A percentile compares a stretch with the other conserved stretches of the same genome.
These are phyloP conservation scores for Thomomys bottae DNA, from an alignment of 2,113 vertebrate genomes.

Conservation along the genomic window DNA sequence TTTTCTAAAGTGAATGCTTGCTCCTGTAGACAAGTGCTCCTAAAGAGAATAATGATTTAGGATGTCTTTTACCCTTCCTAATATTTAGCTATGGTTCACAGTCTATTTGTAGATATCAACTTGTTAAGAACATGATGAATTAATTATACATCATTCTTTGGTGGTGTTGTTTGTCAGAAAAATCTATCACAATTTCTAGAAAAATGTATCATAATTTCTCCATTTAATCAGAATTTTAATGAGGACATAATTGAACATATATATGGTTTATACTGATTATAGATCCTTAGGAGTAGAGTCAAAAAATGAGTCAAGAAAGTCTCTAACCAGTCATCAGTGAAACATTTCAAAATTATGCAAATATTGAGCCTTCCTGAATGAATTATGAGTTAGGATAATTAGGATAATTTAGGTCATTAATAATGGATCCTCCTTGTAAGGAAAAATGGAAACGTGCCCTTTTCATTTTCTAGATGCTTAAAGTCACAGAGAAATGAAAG, in stretches of 20 bases:
- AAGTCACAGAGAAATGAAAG: background rate
- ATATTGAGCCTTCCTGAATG: background rate
- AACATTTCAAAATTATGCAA: background rate
- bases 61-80: background rate
- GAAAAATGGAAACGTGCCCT: background rate
- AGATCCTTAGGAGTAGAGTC: background rate
- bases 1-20: background rate
- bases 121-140: constrained; percentile 41
- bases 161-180: background rate
- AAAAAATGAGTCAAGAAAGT: background rate
- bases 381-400: background rate
- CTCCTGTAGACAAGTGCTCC: background rate
- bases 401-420: background rate
- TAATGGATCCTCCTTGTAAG: background rate
- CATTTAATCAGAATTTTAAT: background rate
- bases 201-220: constrained; percentile 14
- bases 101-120: background rate
- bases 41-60: background rate
- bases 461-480: background rate
- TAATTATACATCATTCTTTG: background rate
- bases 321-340: background rate
- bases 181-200: background rate
- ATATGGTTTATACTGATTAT: background rate
- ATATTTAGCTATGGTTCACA: constrained; percentile 33
- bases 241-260: background rate